Evolutionary conservation across 2,113 vertebrate genomes (phyloP).

Genomic region (Ophthalmolycus amberensis): DNA sequence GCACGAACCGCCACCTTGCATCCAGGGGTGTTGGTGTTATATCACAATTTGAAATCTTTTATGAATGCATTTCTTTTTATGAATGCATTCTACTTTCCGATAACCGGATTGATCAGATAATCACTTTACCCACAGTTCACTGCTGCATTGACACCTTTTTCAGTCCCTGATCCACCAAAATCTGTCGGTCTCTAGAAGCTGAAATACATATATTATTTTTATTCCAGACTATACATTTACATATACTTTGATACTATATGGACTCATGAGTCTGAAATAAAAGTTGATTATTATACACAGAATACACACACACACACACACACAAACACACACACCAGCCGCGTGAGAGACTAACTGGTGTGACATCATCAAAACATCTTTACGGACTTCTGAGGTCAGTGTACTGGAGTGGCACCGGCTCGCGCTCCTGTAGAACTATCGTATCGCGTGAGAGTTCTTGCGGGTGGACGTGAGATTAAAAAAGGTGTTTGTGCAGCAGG

Average conservation of each 20-base stretch:
- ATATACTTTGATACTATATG: no score
- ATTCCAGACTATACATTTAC: not conserved
- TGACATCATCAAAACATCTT: not conserved
- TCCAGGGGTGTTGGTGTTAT: not conserved
- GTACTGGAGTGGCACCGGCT: not conserved
- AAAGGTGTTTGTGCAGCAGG: conserved; percentile 2
- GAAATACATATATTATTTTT: not conserved
- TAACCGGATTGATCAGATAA: not conserved
- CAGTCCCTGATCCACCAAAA: not conserved
- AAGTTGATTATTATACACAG: not conserved
- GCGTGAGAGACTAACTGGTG: not conserved
- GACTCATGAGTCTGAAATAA: no score
- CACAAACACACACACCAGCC: no score
- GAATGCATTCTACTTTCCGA: not conserved
- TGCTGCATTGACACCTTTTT: not conserved
- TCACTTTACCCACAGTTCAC: not conserved
- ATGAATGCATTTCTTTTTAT: not conserved
- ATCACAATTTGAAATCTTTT: not conserved
- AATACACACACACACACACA: no score
- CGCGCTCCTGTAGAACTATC: not conserved
- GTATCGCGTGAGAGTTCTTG: not conserved
- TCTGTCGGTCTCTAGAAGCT: not conserved
- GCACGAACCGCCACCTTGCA: not conserved
- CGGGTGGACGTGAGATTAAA: not conserved
- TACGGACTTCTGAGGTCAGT: conserved; percentile 8